Conservation (phyloP, 2,113 vertebrate genomes). For the Hepsetus odoe region DNA sequence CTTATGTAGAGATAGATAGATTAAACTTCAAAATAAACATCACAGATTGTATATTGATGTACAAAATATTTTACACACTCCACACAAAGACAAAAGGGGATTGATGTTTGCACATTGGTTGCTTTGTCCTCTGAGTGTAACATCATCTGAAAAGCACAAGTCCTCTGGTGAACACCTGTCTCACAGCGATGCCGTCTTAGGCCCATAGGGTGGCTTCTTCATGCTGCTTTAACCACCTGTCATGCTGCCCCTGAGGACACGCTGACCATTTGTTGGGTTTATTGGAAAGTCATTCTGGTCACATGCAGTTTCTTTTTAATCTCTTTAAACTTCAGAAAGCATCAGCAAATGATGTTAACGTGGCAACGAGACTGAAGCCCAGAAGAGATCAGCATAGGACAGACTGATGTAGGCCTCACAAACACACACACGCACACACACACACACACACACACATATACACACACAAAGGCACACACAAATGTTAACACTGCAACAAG, state of each 20-base stretch:
- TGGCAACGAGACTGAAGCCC: background rate
- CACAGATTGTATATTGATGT: background rate
- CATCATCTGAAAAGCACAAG: conserved; percentile 31
- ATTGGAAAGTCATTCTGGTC: background rate
- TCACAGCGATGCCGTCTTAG: conserved; percentile 5
- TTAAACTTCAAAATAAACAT: too few relatives aligned
- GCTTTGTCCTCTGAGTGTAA: conserved; percentile 39
- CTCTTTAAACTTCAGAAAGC: conserved; percentile 8
- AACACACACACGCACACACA: conserved; percentile 24
- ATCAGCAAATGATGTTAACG: too few relatives aligned
- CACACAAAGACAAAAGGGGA: background rate
- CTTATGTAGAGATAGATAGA: too few relatives aligned
- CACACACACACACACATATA: too few relatives aligned
- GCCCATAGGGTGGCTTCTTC: background rate
- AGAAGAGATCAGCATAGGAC: background rate
- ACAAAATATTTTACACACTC: background rate
- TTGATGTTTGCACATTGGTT: conserved; percentile 33
- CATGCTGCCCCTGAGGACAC: conserved; percentile 20
- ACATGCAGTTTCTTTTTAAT: background rate
- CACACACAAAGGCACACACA: background rate
- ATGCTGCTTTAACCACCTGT: conserved; percentile 37
- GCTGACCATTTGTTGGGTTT: conserved; percentile 20
- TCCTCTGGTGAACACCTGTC: conserved; percentile 43
- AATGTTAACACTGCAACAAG: background rate
- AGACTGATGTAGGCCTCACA: background rate